Base-by-base conservation (phyloP, 2,888 invertebrate species). In the Dyspetes luteomarginatus region DNA sequence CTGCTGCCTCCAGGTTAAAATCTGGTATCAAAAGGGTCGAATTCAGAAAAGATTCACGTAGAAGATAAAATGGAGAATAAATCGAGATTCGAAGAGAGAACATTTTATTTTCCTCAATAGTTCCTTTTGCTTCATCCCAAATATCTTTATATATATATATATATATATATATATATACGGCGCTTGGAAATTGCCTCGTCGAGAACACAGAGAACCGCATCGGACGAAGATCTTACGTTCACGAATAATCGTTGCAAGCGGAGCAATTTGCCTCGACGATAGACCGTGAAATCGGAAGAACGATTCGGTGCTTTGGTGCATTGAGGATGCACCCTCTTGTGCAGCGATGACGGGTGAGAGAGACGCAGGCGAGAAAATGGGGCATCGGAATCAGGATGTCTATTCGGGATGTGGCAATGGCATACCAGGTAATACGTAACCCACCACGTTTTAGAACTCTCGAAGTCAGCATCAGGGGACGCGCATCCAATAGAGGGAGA, bases 381-480 rank as follows among this genome's bases (percentile, higher is more conserved):
- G 22, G 45, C 72, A 60, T 52, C 52, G 15, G 30, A 72, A 79
- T 68, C 74, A 41, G 69, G 62, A 9, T 55, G 41, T 69, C 28
- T 68, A 50, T 69, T 74, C 56, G 64, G 30, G 50, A 56, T 45
- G 48, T 26, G 48, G 41, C 43, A 55, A 48, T 43, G 22, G 60
- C 48, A 60, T 28, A 52, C 50, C 58, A 30, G 62, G 30, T 60
- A 55, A 62, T 67, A 68, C 62, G 67, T 55, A 69, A 65, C 67
- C 73, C 19, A 50, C 17, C 19, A 58, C 64, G 41, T 75, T 79
- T 65, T 65, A 30, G 52, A 71, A 78, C 48, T 45, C 65, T 48
- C 74, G 43, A 65, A 75, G 74, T 79, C 79, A 79, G 79, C 69
- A 55, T 28, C 50, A 45, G 56, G 45, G n/a, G 45, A 45, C 41